Base-by-base conservation (phyloP, 2,888 invertebrate species). In the Perithous albicinctus region DNA sequence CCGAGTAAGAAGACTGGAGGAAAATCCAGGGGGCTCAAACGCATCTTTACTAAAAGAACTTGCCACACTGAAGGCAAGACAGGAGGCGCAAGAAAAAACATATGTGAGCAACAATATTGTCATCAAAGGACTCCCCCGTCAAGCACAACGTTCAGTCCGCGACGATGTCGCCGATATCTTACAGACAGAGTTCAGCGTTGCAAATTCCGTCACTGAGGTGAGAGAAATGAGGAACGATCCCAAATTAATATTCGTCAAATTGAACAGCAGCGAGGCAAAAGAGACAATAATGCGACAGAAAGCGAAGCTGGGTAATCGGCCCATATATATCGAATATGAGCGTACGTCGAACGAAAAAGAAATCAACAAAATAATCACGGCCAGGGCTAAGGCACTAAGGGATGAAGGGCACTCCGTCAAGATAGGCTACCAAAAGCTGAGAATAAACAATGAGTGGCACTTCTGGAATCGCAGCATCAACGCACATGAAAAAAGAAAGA, bases 241-340 rank as follows among this genome's bases (percentile, higher is more conserved):
- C 7, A 61, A 35, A 10, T 18, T 61, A 10, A 38, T 61, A 2
- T 61, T 61, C 18, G 35, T 38, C 8, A 61, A 61, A 18, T 18
- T 61, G 0, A 61, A 38, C 61, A 61, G n/a, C 35, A 61, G 38
- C 61, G 12, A 61, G 20, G 38, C 35, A 7, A 61, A 61, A 20
- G 61, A 61, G 3, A n/a, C n/a, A 59, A 59, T 59, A 7, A 59
- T 59, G 56, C 32, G 56, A 12, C 56, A 59, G 8, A 59, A 59
- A 59, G 56, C 32, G 2, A 59, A 32, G 32, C 56, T 59, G n/a
- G 56, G 56, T 1, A 32, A 29, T 0, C 29, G 56, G 6, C 56
- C 32, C 15, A 59, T 59, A 4, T 59, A 32, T 5, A 59, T 59
- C 32, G 56, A 59, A 32, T 15, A 59, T 6, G 56, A 59, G 7